Conservation (phyloP, 2,113 vertebrate genomes). For the Phasianus colchicus region DNA sequence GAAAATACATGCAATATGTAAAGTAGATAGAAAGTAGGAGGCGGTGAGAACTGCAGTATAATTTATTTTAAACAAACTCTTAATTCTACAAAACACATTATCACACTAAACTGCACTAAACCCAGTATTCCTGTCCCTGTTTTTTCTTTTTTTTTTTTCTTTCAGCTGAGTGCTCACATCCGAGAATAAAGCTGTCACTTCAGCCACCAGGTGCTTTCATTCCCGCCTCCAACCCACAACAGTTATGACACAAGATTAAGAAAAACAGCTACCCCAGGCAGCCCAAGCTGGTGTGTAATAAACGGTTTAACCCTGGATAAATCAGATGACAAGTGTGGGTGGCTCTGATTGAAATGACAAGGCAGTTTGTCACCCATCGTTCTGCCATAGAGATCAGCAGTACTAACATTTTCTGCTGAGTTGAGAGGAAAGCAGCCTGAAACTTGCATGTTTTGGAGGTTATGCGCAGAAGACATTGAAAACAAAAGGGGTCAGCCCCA, state of each 20-base stretch:
- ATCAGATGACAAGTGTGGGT: constrained; percentile 66
- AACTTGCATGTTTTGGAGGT: neutral
- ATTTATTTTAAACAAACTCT: constrained; percentile 30
- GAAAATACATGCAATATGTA: neutral
- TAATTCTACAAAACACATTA: neutral
- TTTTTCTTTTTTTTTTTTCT: constrained; percentile 17
- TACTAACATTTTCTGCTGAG: constrained; percentile 47
- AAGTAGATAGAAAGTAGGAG: neutral
- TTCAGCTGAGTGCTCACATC: constrained; percentile 26
- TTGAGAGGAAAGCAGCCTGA: constrained; percentile 28
- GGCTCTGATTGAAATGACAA: constrained; percentile 39
- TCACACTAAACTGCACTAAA: neutral
- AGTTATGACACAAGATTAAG: constrained; percentile 63
- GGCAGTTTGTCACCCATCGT: constrained; percentile 24
- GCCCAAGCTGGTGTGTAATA: constrained; percentile 19
- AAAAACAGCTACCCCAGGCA: constrained; percentile 54
- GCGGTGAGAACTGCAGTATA: neutral
- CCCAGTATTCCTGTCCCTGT: neutral
- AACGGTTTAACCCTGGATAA: constrained; percentile 67
- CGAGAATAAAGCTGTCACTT: constrained; percentile 52
- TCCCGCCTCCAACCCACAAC: neutral
- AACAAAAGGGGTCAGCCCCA: neutral
- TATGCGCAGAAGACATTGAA: neutral
- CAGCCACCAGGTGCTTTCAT: constrained; percentile 45
- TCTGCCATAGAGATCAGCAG: neutral